A percentile compares a stretch with the other conserved stretches of the same genome.
Evolutionary conservation across 2,797 vertebrate species (phyloP).

Genomic region (Sebastes dallii): DNA sequence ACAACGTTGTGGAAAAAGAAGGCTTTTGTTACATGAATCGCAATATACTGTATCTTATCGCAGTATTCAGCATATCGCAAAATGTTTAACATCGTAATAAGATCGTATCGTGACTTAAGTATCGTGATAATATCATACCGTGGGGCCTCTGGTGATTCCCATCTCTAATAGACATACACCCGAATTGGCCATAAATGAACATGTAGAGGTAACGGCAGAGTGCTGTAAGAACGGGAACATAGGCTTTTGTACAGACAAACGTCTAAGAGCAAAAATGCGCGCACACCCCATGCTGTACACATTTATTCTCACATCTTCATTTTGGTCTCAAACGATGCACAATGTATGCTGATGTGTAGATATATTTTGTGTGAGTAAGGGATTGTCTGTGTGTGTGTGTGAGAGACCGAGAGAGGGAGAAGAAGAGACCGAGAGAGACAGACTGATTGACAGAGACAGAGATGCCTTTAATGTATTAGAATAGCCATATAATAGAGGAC

Average conservation of each 20-base stretch:
- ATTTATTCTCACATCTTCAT: conserved; percentile 23
- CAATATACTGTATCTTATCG: too few relatives aligned
- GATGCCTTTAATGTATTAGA: conserved; percentile 68
- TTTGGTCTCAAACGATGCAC: background rate
- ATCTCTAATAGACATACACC: background rate
- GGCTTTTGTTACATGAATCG: too few relatives aligned
- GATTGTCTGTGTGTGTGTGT: background rate
- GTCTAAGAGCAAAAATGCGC: background rate
- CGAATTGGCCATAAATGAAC: conserved; percentile 32
- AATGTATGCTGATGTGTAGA: background rate
- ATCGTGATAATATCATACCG: too few relatives aligned
- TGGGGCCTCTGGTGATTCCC: too few relatives aligned
- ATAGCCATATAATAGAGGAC: conserved; percentile 51
- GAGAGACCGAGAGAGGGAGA: background rate
- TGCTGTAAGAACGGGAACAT: conserved; percentile 8
- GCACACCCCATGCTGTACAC: background rate
- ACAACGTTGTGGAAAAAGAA: too few relatives aligned
- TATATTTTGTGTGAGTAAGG: background rate
- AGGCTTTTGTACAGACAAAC: background rate
- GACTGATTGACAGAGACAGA: conserved; percentile 56
- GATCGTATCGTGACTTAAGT: too few relatives aligned
- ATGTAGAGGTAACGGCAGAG: conserved; percentile 39
- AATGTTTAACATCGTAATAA: too few relatives aligned
- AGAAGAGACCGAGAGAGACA: background rate
- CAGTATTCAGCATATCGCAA: too few relatives aligned